These are phyloP conservation scores for Leptinotarsa undecemlineata DNA, from an alignment of 1,140 invertebrate species.

Conservation along the genomic window DNA sequence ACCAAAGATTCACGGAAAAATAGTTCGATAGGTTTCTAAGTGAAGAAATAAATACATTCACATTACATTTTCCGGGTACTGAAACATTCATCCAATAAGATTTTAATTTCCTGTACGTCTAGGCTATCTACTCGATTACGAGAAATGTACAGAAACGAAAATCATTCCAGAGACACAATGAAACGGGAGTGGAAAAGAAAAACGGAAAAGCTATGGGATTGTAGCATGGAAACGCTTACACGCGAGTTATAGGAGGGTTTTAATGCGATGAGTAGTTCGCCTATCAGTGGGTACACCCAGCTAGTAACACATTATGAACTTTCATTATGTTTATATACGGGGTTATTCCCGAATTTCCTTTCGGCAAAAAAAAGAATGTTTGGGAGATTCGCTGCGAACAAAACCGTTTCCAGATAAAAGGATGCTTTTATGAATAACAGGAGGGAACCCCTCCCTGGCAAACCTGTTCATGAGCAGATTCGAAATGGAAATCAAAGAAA, in stretches of 20 bases:
- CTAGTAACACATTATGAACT: background rate
- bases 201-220: background rate
- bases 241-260: background rate
- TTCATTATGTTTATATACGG: background rate
- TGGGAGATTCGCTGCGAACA: too few relatives aligned
- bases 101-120: background rate
- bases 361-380: background rate
- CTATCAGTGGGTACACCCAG: background rate
- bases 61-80: too few relatives aligned
- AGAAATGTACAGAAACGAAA: background rate
- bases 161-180: background rate
- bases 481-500: too few relatives aligned
- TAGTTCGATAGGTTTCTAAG: too few relatives aligned
- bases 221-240: background rate
- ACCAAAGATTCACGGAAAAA: too few relatives aligned
- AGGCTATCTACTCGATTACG: background rate
- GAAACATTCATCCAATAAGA: background rate
- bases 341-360: background rate
- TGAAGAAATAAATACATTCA: too few relatives aligned
- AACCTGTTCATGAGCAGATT: too few relatives aligned
- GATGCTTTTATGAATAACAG: too few relatives aligned
- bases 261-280: constrained; percentile 3
- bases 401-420: too few relatives aligned
- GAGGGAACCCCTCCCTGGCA: too few relatives aligned
- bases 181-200: constrained; percentile 5